Percentiles rank a stretch among this genome's conserved stretches.
phyloP scores from a whole-genome alignment of 2,888 invertebrate genomes.

The Bombylius major region DNA sequence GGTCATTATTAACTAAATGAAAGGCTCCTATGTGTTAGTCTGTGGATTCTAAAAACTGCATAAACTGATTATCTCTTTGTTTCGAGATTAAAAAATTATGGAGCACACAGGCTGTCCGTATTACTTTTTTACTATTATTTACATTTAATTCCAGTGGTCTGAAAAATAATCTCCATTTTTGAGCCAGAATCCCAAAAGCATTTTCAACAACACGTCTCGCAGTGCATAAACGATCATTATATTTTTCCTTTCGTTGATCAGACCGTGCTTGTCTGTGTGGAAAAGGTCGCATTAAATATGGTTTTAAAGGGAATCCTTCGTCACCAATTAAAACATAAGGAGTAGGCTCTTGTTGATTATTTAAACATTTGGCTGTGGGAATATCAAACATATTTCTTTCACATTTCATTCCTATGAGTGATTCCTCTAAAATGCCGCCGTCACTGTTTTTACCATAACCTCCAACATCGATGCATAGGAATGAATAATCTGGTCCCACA shows the following conservation, averaged over 20 bases:
- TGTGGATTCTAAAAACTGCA: no score
- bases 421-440: conserved; percentile 1
- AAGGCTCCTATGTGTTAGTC: no score
- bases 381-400: background rate
- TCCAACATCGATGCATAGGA: conserved; percentile 2
- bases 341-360: background rate
- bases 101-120: background rate
- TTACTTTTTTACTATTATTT: background rate
- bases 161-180: conserved; percentile 4
- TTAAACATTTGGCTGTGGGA: background rate
- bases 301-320: conserved; percentile 2
- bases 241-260: background rate
- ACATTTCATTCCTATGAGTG: background rate
- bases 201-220: conserved; percentile 1
- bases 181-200: background rate
- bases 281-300: conserved; percentile 5
- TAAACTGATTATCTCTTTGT: no score
- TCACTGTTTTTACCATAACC: conserved; percentile 1
- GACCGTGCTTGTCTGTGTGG: no score
- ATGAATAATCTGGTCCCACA: conserved; percentile 3
- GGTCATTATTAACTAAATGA: background rate
- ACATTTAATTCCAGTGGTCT: background rate
- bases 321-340: background rate
- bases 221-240: background rate
- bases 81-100: background rate